Percentiles rank a stretch among this genome's conserved stretches.
Conservation (phyloP, 1,140 invertebrate genomes). For the Danaus melanippus region DNA sequence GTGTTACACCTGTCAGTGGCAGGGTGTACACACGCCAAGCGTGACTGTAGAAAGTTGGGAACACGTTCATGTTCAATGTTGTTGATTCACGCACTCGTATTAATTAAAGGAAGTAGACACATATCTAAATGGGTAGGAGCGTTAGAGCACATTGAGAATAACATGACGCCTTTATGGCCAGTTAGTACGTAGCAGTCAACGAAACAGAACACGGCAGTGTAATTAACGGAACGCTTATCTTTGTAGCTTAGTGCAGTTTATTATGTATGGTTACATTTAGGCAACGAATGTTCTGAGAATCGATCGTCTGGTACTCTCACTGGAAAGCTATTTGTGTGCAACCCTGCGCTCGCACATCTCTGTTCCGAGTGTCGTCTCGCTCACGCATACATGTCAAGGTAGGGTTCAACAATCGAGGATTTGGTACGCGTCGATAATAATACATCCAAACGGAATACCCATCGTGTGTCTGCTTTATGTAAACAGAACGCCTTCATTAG, state of each 20-base stretch:
- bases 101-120: slow-evolving; percentile 45
- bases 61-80: slow-evolving; percentile 31
- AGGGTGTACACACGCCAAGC: slow-evolving; percentile 28
- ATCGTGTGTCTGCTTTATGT: slow-evolving; percentile 43
- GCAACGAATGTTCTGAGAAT: slow-evolving; percentile 48
- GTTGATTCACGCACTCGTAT: slow-evolving; percentile 41
- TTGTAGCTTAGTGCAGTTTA: slow-evolving; percentile 31
- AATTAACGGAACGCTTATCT: slow-evolving; percentile 38
- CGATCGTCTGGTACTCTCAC: slow-evolving; percentile 43
- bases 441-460: slow-evolving; percentile 45
- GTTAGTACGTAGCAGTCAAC: slow-evolving; percentile 28
- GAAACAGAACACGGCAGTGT: slow-evolving; percentile 17
- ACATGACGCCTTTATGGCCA: slow-evolving; percentile 18
- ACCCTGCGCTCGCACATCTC: slow-evolving; percentile 51
- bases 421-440: slow-evolving; percentile 52
- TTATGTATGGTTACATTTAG: slow-evolving; percentile 22
- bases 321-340: slow-evolving; percentile 65
- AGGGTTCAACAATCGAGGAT: slow-evolving; percentile 69
- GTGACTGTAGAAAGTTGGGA: slow-evolving; percentile 52
- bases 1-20: slow-evolving; percentile 23
- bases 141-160: slow-evolving; percentile 28
- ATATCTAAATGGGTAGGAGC: slow-evolving; percentile 28
- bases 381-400: slow-evolving; percentile 68
- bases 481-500: slow-evolving; percentile 46
- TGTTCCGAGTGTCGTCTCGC: slow-evolving; percentile 48